Evolutionary conservation across 2,113 vertebrate species (phyloP), one percentile per base, ranked within the genome.

Genomic region (Notothenia rossii): DNA sequence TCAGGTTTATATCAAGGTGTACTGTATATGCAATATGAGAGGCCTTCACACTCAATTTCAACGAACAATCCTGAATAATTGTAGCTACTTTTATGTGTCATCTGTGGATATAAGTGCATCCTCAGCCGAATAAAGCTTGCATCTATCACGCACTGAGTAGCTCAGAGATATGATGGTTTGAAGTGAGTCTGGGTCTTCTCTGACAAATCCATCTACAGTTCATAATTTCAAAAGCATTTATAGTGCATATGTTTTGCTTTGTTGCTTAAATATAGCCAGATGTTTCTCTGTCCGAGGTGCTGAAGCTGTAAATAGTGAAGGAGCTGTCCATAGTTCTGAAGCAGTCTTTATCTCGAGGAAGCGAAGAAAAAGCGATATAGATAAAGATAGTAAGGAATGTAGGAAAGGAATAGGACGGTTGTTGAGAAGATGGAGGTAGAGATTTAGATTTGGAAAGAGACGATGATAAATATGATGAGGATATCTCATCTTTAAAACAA

Each of bases 211-310:
- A 25, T 66, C 5, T 33, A 3, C 10, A 18, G 22, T 29, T 53
- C 65, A 36, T 9, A 40, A 18, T 22, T 9, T 64, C 43, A 29
- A 65, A 65, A 49, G 20, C 45, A 6, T 2, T 29, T 17, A 20
- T 45, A 8, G 6, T 20, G 22, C 15, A 22, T 2, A 22, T 7
- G 3, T 29, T 29, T 29, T 4, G 29, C 29, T 29, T 29, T 29
- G 17, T 11, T 12, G 0, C 0, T 3, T 53, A 53, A 51, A 70
- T 25, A 55, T 22, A 7, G 11, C 2, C 33, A 25, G 7, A n/a
- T 4, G 20, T 3, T 25, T 51, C 53, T 18, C 81, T 92, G 81
- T 11, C 83, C 85, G 0, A 73, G 90, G 88, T 90, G 82, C 90
- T 91, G 86, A 84, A 83, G 29, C 48, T 2, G n/a, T 50, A 58